Evolutionary conservation across 2,797 vertebrate species (phyloP).

Genomic region (Hylomyscus alleni): DNA sequence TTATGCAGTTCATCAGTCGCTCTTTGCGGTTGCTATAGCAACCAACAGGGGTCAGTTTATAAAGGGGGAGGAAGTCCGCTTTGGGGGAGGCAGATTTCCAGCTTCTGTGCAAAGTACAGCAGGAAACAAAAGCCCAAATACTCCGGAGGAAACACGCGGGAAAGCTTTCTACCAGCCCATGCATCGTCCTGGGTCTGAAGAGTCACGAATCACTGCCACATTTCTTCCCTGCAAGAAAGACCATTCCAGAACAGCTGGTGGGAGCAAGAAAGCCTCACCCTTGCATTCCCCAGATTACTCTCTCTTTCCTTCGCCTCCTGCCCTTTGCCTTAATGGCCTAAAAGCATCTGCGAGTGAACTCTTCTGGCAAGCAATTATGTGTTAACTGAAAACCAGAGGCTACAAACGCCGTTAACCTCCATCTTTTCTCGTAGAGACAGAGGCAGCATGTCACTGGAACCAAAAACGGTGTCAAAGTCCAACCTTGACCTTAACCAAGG

Average conservation of each 20-base stretch:
- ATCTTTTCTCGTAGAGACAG: background rate
- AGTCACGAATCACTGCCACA: constrained; percentile 14
- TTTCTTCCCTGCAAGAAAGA: constrained; percentile 71
- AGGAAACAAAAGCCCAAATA: constrained; percentile 86
- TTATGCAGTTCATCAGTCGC: constrained; percentile 79
- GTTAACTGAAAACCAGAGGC: background rate
- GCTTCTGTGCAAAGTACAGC: constrained; percentile 79
- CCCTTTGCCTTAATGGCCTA: background rate
- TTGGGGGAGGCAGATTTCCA: constrained; percentile 86
- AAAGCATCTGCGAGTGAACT: background rate
- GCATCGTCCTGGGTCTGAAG: constrained; percentile 69
- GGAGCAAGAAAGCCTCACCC: background rate
- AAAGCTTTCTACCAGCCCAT: constrained; percentile 82
- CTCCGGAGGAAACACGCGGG: constrained; percentile 86
- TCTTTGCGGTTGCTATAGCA: constrained; percentile 86
- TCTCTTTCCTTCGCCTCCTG: background rate
- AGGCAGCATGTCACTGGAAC: background rate
- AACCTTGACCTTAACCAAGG: background rate
- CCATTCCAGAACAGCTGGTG: background rate
- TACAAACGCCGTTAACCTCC: background rate
- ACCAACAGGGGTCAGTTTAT: constrained; percentile 88
- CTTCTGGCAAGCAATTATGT: background rate
- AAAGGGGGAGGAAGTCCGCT: constrained; percentile 88
- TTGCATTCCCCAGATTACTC: background rate
- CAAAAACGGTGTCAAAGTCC: background rate